These are phyloP conservation scores for Ormyrus pomaceus DNA, from an alignment of 2,888 invertebrate species.

Conservation along the genomic window DNA sequence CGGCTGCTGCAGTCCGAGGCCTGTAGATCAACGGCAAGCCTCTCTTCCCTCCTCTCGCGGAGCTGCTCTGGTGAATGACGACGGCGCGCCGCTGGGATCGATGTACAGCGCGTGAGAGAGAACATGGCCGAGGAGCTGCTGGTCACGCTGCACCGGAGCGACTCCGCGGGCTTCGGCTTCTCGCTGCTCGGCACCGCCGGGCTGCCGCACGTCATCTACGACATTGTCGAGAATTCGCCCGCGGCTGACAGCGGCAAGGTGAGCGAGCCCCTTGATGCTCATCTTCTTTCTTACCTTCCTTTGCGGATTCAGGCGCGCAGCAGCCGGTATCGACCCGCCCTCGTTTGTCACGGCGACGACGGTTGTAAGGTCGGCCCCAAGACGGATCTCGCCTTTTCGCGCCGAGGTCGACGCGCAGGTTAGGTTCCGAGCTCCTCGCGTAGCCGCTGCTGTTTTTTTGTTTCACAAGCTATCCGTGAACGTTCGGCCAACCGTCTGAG, in stretches of 20 bases:
- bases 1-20: neutral
- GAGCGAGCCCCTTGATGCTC: slow-evolving; percentile 69
- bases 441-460: neutral
- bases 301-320: slow-evolving; percentile 32
- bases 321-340: slow-evolving; percentile 66
- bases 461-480: neutral
- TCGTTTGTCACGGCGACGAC: slow-evolving; percentile 57
- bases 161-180: slow-evolving; percentile 93
- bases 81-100: slow-evolving; percentile 22
- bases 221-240: slow-evolving; percentile 95
- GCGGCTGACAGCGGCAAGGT: slow-evolving; percentile 94
- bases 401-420: neutral
- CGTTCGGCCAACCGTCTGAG: slow-evolving; percentile 1
- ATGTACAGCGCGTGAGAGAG: slow-evolving; percentile 46
- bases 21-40: neutral
- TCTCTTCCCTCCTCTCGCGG: neutral
- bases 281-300: neutral
- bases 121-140: slow-evolving; percentile 92
- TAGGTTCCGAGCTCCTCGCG: too few species aligned
- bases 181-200: slow-evolving; percentile 93
- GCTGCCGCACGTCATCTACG: slow-evolving; percentile 94
- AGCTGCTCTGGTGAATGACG: slow-evolving; percentile 1
- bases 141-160: slow-evolving; percentile 91
- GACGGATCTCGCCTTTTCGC: neutral
- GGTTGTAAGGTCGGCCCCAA: slow-evolving; percentile 29